phyloP scores from a whole-genome alignment of 1,140 invertebrate species.

The Acromyrmex heyeri region DNA sequence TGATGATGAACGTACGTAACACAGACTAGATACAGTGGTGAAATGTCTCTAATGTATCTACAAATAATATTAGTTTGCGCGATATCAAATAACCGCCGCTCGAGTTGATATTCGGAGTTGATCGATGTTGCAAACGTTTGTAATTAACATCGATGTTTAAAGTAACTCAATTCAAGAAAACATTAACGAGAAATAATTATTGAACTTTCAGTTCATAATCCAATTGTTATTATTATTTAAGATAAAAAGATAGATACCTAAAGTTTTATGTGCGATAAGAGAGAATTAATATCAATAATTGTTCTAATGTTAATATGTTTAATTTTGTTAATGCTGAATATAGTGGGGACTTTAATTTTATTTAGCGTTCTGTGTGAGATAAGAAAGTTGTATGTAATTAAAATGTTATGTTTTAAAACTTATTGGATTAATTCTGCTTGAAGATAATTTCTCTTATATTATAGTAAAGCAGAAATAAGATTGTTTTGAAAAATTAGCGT shows the following conservation, averaged over 20 bases:
- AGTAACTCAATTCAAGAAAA: conserved; percentile 11
- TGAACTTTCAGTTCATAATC: not conserved
- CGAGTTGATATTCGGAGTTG: not conserved
- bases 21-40: not conserved
- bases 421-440: not conserved
- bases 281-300: not conserved
- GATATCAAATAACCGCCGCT: conserved; percentile 18
- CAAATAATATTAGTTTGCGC: conserved; percentile 35
- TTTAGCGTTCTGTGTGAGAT: not conserved
- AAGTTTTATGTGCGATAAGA: not conserved
- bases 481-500: conserved; percentile 7
- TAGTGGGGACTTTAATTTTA: not conserved
- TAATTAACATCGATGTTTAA: conserved; percentile 26
- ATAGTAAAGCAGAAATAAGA: not conserved
- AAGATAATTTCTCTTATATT: not conserved
- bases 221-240: not conserved
- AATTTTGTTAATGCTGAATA: not conserved
- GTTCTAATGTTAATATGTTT: not conserved
- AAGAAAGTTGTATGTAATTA: not conserved
- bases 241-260: not conserved
- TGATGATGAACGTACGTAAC: not conserved
- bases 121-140: conserved; percentile 18
- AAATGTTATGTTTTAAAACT: not conserved
- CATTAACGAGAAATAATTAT: conserved; percentile 15
- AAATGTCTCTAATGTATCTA: conserved; percentile 32